Base-by-base conservation (phyloP, 2,888 invertebrate genomes). In the Troides aeacus region DNA sequence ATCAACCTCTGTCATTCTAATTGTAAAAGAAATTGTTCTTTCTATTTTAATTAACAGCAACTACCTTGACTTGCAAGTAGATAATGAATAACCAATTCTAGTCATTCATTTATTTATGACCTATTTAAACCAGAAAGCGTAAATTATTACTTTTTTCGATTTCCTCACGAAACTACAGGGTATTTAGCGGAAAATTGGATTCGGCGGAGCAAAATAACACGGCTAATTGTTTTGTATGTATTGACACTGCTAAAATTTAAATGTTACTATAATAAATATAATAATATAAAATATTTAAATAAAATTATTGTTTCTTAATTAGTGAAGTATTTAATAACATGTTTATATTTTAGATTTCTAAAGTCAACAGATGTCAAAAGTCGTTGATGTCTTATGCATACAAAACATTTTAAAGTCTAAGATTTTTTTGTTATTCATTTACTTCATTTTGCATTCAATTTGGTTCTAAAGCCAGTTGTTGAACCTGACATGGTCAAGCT, bases 101-200 rank as follows among this genome's bases (percentile, higher is more conserved):
- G 3, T 30, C 30, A 30, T 30, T 30, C 30, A 30, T 30, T 30
- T 46, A 46, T 53, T 53, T 53, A n/a, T 53, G 53, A n/a, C 8
- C n/a, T 53, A n/a, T 18, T 53, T 18, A 53, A 53, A 53, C 5
- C n/a, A 69, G 65, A 65, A 65, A 66, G 65, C 65, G 58, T 65
- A 56, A 63, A 66, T 64, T 63, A 61, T 65, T 36, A 59, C 62
- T 23, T 56, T 64, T 58, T 15, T 30, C 7, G 18, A 63, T 60
- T 68, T 68, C 58, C 42, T 64, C 2, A 46, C 46, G 64, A 63
- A 23, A 53, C 21, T 66, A 30, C 30, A 62, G 42, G 18, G 58
- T 65, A 62, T 72, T 70, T 62, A 64, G 72, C 68, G 72, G 64
- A 66, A 72, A 68, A 69, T 71, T 71, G 67, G 61, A 66, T 53